Percentiles rank a stretch among this genome's conserved stretches.
phyloP scores from a whole-genome alignment of 30 jellyfish, hydroid and myxozoan species.

The Catostylus mosaicus region DNA sequence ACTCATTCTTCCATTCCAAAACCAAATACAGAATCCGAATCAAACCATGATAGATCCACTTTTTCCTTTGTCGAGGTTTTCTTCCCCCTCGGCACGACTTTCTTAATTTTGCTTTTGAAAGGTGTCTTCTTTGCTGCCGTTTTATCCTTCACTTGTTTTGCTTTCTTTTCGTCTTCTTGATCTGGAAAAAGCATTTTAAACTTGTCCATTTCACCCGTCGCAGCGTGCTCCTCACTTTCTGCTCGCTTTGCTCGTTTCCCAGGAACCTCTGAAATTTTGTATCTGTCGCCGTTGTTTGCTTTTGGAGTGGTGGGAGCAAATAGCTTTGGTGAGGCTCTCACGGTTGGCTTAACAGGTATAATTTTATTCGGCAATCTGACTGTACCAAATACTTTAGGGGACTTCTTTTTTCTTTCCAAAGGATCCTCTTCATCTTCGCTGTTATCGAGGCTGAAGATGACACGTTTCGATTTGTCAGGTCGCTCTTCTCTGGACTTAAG shows the following conservation, averaged over 20 bases:
- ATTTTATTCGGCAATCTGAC: slow-evolving; percentile 12
- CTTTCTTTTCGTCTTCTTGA: slow-evolving; percentile 15
- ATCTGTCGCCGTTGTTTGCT: not conserved
- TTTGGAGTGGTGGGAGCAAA: slow-evolving; percentile 1
- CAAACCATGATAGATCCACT: slow-evolving; percentile 85
- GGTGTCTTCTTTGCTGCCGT: slow-evolving; percentile 42
- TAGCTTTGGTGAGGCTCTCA: slow-evolving; percentile 50
- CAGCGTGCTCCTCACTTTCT: slow-evolving; percentile 15
- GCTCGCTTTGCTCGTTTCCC: slow-evolving; percentile 20
- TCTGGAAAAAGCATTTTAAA: slow-evolving; percentile 51
- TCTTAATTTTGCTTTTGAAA: slow-evolving; percentile 73
- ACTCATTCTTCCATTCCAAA: slow-evolving; percentile 66
- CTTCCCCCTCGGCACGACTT: slow-evolving; percentile 62
- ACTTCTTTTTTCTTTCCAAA: slow-evolving; percentile 13
- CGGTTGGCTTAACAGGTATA: slow-evolving; percentile 38
- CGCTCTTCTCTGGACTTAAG: slow-evolving; percentile 37
- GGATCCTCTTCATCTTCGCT: slow-evolving; percentile 51
- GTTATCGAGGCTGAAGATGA: slow-evolving; percentile 32
- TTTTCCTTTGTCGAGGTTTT: slow-evolving; percentile 32
- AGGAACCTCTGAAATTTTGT: not conserved
- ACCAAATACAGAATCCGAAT: slow-evolving; percentile 84
- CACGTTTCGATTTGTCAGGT: slow-evolving; percentile 32
- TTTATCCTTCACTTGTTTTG: not conserved
- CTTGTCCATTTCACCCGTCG: slow-evolving; percentile 41
- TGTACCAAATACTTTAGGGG: slow-evolving; percentile 15